These are phyloP conservation scores for Benthosema pterotum DNA, from an alignment of 2,797 vertebrate genomes.

Conservation along the genomic window DNA sequence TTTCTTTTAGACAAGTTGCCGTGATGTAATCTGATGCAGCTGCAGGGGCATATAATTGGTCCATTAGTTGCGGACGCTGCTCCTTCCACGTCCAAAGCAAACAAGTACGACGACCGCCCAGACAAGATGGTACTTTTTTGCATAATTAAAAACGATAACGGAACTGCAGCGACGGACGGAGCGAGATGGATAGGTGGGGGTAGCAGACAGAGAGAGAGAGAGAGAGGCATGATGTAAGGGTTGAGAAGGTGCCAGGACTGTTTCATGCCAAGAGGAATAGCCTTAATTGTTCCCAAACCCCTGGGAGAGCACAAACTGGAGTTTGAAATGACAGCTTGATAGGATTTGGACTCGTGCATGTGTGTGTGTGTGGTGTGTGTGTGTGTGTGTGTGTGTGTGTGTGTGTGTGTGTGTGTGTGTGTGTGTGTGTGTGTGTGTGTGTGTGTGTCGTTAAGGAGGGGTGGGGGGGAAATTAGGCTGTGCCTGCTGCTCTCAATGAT, in stretches of 20 bases:
- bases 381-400: neutral
- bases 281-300: conserved; percentile 83
- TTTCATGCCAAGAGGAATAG: conserved; percentile 80
- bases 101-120: conserved; percentile 61
- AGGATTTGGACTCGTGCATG: conserved; percentile 61
- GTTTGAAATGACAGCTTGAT: conserved; percentile 75
- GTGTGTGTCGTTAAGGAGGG: neutral
- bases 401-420: no score
- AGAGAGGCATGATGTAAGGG: conserved; percentile 89
- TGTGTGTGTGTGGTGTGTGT: neutral
- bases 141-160: conserved; percentile 76
- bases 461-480: conserved; percentile 29
- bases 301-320: conserved; percentile 68
- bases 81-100: conserved; percentile 67
- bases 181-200: neutral
- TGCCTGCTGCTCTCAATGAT: conserved; percentile 58
- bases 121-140: conserved; percentile 65
- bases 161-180: conserved; percentile 39
- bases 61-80: conserved; percentile 64
- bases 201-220: neutral
- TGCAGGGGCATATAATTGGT: conserved; percentile 69
- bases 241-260: conserved; percentile 90
- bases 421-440: no score
- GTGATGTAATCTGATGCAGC: conserved; percentile 72
- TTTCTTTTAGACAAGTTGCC: conserved; percentile 51